Evolutionary conservation across 2,888 invertebrate genomes (phyloP).

Genomic region (Scrobipalpa costella): DNA sequence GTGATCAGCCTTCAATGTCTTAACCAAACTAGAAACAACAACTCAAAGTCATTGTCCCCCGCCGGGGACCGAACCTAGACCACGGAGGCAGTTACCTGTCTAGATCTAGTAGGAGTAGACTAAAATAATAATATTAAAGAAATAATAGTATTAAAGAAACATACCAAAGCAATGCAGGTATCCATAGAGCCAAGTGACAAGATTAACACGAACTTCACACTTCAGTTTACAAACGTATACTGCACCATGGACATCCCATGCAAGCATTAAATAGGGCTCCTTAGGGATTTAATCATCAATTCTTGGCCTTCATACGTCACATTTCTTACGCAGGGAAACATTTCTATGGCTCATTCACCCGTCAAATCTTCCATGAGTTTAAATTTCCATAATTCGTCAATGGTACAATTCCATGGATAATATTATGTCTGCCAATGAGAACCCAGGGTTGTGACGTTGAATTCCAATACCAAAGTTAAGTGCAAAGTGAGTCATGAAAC

Average conservation of each 20-base stretch:
- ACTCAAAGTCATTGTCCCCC: too few species aligned
- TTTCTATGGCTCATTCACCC: slow-evolving; percentile 23
- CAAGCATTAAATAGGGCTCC: slow-evolving; percentile 22
- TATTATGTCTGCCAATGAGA: slow-evolving; percentile 10
- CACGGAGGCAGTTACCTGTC: too few species aligned
- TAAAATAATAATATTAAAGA: too few species aligned
- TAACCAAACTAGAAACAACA: too few species aligned
- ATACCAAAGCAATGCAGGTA: slow-evolving; percentile 11
- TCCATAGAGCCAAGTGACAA: background rate
- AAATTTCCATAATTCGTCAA: slow-evolving; percentile 21
- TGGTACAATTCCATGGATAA: slow-evolving; percentile 24
- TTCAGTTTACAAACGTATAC: slow-evolving; percentile 12
- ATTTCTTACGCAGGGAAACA: background rate
- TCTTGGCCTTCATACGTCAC: too few species aligned
- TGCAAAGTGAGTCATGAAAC: slow-evolving; percentile 13
- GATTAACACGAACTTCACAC: background rate
- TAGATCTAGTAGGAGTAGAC: too few species aligned
- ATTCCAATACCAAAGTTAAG: slow-evolving; percentile 5
- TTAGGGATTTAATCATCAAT: slow-evolving; percentile 1
- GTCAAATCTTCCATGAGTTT: slow-evolving; percentile 26
- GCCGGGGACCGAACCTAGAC: too few species aligned
- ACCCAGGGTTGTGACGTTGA: slow-evolving; percentile 5
- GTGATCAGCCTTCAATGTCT: too few species aligned
- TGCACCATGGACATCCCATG: background rate
- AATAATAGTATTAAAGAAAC: background rate